Evolutionary conservation across 2,797 vertebrate species (phyloP).

Genomic region (Clarias platycephalus): DNA sequence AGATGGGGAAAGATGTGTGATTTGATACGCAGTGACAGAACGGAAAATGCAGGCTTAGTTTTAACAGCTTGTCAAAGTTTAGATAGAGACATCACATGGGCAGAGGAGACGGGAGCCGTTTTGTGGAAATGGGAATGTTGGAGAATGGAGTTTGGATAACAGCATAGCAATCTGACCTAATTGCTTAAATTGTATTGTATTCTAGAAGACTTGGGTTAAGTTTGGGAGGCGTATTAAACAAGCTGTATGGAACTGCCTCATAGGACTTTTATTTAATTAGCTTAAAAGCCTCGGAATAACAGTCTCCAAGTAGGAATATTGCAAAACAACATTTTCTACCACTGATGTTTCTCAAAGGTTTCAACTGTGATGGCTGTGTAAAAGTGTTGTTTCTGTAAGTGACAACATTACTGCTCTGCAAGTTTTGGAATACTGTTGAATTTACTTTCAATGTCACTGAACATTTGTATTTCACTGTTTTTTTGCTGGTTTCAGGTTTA

Average conservation of each 20-base stretch:
- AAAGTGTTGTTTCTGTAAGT: background rate
- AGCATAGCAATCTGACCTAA: background rate
- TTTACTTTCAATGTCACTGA: background rate
- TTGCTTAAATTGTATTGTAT: background rate
- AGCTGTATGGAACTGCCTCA: too few relatives aligned
- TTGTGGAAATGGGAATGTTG: conserved; percentile 54
- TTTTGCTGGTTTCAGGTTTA: conserved; percentile 1
- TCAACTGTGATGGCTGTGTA: background rate
- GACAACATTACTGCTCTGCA: background rate
- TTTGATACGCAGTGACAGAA: conserved; percentile 79
- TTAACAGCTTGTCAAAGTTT: conserved; percentile 77
- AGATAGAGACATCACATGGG: conserved; percentile 74
- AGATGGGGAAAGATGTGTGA: conserved; percentile 79
- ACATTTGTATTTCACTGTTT: background rate
- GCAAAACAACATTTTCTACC: background rate
- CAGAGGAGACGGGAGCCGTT: conserved; percentile 68
- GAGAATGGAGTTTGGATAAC: conserved; percentile 2
- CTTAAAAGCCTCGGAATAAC: background rate
- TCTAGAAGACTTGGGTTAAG: background rate
- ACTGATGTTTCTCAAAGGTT: background rate
- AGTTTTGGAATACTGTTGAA: background rate
- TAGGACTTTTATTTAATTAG: background rate
- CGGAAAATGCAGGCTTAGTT: conserved; percentile 72
- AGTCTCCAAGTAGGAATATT: background rate
- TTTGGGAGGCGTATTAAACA: background rate